A percentile compares a stretch with the other conserved stretches of the same genome.
phyloP scores from a whole-genome alignment of 1,140 invertebrate genomes.

The Hyposmocoma kahamanoa region DNA sequence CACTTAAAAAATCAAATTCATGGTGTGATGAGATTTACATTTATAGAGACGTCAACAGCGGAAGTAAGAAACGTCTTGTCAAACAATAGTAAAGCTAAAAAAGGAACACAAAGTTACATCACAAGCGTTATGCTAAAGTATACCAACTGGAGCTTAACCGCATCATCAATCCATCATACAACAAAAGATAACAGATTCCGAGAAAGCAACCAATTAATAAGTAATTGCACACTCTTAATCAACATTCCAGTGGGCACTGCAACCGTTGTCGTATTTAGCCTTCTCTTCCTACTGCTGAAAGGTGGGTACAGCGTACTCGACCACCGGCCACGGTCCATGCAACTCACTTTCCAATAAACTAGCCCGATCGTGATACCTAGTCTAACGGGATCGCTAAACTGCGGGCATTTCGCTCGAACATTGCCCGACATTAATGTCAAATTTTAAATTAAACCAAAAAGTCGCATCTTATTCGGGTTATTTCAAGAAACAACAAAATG shows the following conservation, averaged over 20 bases:
- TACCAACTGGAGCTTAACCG: too few species aligned
- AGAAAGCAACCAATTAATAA: background rate
- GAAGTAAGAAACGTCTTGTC: too few species aligned
- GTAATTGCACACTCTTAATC: background rate
- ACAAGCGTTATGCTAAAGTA: too few species aligned
- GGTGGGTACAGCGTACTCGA: constrained; percentile 16
- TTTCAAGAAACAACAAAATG: too few species aligned
- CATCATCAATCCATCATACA: too few species aligned
- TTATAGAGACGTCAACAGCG: too few species aligned
- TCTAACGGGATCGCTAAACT: constrained; percentile 52
- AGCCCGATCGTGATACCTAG: constrained; percentile 63
- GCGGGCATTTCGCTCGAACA: background rate
- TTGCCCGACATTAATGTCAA: background rate
- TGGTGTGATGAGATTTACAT: too few species aligned
- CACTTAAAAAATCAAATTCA: too few species aligned
- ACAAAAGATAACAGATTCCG: too few species aligned
- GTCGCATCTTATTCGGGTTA: background rate
- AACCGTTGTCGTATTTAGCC: constrained; percentile 8
- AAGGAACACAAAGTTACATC: too few species aligned
- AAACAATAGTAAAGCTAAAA: too few species aligned
- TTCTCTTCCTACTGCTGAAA: constrained; percentile 45
- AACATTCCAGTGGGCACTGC: background rate
- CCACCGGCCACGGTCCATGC: constrained; percentile 49
- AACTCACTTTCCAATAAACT: constrained; percentile 68
- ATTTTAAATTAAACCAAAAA: background rate